Conservation (phyloP, 2,888 invertebrate species). For the Drosophila ustulata region DNA sequence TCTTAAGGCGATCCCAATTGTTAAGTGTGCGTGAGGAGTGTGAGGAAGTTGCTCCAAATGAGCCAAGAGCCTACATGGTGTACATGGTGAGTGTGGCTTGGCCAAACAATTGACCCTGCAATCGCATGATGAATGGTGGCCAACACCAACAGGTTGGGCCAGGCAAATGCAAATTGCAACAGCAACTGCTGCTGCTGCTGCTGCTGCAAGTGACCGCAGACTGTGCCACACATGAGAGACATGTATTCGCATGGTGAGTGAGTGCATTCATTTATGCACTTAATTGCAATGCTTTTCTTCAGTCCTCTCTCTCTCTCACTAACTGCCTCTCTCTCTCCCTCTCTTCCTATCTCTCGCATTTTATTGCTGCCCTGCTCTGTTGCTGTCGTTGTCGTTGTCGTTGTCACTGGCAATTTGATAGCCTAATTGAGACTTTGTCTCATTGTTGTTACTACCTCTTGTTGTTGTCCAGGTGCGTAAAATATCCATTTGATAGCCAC, state of each 20-base stretch:
- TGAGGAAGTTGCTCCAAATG: no score
- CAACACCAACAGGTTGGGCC: conserved; percentile 62
- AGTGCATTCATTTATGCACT: conserved; percentile 67
- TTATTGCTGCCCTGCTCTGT: conserved; percentile 13
- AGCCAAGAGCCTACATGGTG: background rate
- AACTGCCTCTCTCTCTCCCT: conserved; percentile 8
- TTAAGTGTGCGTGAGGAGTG: background rate
- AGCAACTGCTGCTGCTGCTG: conserved; percentile 9
- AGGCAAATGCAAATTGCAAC: conserved; percentile 32
- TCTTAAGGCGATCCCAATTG: conserved; percentile 12
- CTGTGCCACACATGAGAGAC: conserved; percentile 19
- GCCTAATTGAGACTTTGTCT: conserved; percentile 81
- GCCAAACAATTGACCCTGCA: conserved; percentile 55
- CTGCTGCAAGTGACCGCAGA: conserved; percentile 45
- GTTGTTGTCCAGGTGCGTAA: conserved; percentile 52
- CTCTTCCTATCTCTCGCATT: background rate
- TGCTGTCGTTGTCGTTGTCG: conserved; percentile 29
- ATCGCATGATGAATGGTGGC: conserved; percentile 37
- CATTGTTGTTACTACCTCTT: conserved; percentile 38
- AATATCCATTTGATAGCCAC: conserved; percentile 37
- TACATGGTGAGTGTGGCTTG: conserved; percentile 1
- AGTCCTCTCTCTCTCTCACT: conserved; percentile 13
- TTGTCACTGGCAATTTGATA: conserved; percentile 64
- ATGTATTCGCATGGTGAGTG: conserved; percentile 29
- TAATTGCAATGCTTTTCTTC: conserved; percentile 65